Base-by-base conservation (phyloP, 1,140 invertebrate species). In the Polyergus mexicanus region DNA sequence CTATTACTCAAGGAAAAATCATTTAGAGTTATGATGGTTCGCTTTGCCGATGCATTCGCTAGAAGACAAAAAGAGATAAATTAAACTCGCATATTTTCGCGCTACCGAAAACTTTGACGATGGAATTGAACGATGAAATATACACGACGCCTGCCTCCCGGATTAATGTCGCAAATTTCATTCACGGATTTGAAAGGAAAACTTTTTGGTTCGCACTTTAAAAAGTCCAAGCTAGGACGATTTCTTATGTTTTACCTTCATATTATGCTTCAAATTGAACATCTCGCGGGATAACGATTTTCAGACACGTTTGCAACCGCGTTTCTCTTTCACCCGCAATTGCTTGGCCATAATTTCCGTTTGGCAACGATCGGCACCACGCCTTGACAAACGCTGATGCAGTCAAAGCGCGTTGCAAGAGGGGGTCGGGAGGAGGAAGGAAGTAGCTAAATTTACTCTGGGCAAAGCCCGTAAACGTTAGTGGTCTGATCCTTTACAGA, bases 61-160 rank as follows among this genome's bases (percentile, higher is more conserved):
- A 25, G 19, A 16, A 51, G 47, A 6, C 3, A 47, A 11, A 47
- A 4, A 16, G 47, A 51, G 47, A 51, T 38, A 41, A 76, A 41
- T 76, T 76, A 60, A 63, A 16, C 25, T 38, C 58, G 74, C 74
- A 63, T 76, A 76, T 63, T 76, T 76, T 63, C 74, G 16, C 71
- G 28, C 44, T 11, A 19, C 28, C 60, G 58, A 41, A 28, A 65
- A 63, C 60, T 51, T 8, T 41, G 41, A 19, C n/a, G 58, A 25
- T n/a, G 60, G n/a, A 68, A 68, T 38, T 66, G 66, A 78, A 78
- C 62, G 28, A 78, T 68, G 62, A 78, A 78, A 78, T 68, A 78
- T 68, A 78, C 76, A 78, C 56, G 41, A n/a, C 5, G 44, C 62
- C 16, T n/a, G 1, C 2, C 13, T 1, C 6, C 38, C 3, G 32